Conservation (phyloP, 2,113 vertebrate genomes). For the Plecturocebus donacophilus region DNA sequence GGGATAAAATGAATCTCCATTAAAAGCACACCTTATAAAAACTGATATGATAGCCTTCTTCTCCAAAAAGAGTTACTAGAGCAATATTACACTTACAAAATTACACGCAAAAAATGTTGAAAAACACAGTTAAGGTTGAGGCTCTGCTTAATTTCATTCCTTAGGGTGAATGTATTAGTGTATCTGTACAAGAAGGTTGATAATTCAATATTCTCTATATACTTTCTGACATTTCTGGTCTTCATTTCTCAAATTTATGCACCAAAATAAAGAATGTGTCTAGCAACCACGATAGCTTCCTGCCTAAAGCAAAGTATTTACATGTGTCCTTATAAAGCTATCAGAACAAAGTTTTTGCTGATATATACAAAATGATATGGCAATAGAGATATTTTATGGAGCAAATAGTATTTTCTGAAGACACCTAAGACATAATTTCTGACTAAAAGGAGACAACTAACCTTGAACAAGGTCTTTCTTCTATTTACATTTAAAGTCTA, state of each 20-base stretch:
- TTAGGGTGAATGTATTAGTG: conserved; percentile 73
- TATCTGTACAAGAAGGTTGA: conserved; percentile 65
- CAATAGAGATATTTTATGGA: conserved; percentile 68
- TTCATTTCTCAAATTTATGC: conserved; percentile 81
- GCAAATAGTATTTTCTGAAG: conserved; percentile 60
- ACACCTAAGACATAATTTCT: conserved; percentile 54
- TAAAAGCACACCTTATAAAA: conserved; percentile 66
- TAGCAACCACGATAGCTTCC: conserved; percentile 68
- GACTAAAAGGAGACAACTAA: conserved; percentile 57
- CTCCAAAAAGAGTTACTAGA: conserved; percentile 46
- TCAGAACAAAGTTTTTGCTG: conserved; percentile 73
- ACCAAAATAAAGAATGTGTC: conserved; percentile 76
- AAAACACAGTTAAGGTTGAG: conserved; percentile 71
- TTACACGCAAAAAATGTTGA: conserved; percentile 71
- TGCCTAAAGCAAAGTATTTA: conserved; percentile 77
- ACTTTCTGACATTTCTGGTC: conserved; percentile 76
- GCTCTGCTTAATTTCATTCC: conserved; percentile 73
- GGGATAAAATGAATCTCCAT: conserved; percentile 65
- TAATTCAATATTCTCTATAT: conserved; percentile 75
- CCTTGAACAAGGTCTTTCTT: conserved; percentile 74
- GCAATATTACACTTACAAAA: conserved; percentile 68
- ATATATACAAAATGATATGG: conserved; percentile 70
- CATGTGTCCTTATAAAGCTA: conserved; percentile 76
- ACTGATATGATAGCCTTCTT: conserved; percentile 46
- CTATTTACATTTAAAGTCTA: conserved; percentile 47